Conservation (phyloP, 2,888 invertebrate genomes). For the Andrena fulva region DNA sequence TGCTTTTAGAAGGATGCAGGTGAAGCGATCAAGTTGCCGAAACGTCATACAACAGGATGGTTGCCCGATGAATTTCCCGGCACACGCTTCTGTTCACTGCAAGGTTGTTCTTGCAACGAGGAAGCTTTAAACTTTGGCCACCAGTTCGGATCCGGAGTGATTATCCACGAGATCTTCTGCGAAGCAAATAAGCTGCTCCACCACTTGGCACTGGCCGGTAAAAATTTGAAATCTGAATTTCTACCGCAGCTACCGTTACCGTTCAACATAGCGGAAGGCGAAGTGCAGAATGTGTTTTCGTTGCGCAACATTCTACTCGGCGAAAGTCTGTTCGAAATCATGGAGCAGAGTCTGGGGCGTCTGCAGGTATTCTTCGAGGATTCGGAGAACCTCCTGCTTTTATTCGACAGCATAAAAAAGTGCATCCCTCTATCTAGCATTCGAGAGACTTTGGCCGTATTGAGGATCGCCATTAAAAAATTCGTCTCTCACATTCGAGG, state of each 20-base stretch:
- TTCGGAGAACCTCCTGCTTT: slow-evolving; percentile 45
- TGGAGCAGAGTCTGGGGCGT: not conserved
- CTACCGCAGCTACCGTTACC: slow-evolving; percentile 14
- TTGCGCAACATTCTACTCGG: not conserved
- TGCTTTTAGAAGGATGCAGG: not conserved
- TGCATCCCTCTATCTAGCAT: slow-evolving; percentile 43
- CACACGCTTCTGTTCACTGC: not conserved
- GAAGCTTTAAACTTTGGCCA: slow-evolving; percentile 41
- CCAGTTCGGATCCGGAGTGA: not conserved
- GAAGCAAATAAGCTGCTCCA: slow-evolving; percentile 56
- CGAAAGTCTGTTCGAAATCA: not conserved
- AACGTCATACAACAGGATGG: not conserved
- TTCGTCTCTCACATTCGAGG: not conserved
- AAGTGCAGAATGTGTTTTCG: not conserved
- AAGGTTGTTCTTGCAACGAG: slow-evolving; percentile 31
- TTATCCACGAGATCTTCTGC: slow-evolving; percentile 55
- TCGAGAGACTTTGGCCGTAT: not conserved
- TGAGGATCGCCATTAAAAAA: slow-evolving; percentile 14
- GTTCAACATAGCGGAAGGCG: not conserved
- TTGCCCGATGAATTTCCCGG: not conserved
- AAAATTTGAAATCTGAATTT: slow-evolving; percentile 49
- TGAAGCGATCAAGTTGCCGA: not conserved
- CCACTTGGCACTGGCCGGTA: not conserved
- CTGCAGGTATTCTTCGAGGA: slow-evolving; percentile 42
- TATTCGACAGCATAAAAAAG: slow-evolving; percentile 32